Percentiles rank a stretch among this genome's conserved stretches.
These are phyloP conservation scores for Danio choprae DNA, from an alignment of 2,797 vertebrate genomes.

Conservation along the genomic window DNA sequence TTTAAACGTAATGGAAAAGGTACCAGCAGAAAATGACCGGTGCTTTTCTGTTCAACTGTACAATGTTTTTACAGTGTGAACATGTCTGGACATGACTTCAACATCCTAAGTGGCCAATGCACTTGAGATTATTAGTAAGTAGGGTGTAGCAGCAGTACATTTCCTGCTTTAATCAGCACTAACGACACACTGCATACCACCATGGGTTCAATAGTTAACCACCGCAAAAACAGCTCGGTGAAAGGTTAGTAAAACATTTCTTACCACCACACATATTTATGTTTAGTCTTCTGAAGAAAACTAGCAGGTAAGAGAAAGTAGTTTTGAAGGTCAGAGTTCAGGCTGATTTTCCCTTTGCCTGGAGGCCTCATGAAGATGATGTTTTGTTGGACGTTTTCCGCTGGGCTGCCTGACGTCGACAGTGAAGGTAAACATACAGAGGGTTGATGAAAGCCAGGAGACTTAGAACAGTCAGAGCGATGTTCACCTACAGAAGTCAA, in stretches of 20 bases:
- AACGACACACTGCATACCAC: background rate
- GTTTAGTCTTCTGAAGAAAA: background rate
- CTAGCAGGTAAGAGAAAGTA: background rate
- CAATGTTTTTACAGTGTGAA: background rate
- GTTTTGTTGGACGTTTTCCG: slow-evolving; percentile 39
- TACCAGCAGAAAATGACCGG: background rate
- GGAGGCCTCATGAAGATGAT: slow-evolving; percentile 42
- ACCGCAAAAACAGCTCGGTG: background rate
- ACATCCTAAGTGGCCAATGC: background rate
- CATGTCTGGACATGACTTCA: no score
- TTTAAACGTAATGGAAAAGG: background rate
- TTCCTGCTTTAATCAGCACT: background rate
- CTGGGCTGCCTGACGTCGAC: slow-evolving; percentile 62
- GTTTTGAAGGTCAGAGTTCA: slow-evolving; percentile 2
- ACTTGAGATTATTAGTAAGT: background rate
- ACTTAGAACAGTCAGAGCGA: slow-evolving; percentile 78
- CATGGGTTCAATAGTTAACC: background rate
- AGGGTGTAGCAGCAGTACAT: background rate
- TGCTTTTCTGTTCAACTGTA: background rate
- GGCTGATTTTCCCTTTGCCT: background rate
- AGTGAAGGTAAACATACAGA: slow-evolving; percentile 78
- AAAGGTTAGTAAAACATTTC: slow-evolving; percentile 6
- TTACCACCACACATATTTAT: background rate
- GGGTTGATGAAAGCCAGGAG: slow-evolving; percentile 86
- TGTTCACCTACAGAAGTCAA: slow-evolving; percentile 79